Evolutionary conservation across 2,797 vertebrate species (phyloP).

Genomic region (Poeciliopsis paucimaculata): DNA sequence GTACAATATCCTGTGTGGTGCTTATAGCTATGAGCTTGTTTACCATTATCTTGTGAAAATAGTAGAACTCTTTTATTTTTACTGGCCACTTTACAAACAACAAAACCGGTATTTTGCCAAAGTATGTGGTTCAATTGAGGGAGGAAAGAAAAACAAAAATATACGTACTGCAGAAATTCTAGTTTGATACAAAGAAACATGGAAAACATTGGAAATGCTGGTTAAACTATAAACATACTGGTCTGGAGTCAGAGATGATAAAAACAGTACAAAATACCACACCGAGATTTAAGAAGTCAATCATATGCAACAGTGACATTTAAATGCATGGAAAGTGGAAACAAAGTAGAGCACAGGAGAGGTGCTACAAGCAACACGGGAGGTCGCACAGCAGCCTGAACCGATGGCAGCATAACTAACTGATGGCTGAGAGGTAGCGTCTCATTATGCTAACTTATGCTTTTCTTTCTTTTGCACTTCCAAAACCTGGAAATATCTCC

Average conservation of each 20-base stretch:
- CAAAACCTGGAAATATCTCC: not conserved
- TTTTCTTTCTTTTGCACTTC: not conserved
- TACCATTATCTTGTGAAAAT: not conserved
- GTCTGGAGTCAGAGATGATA: not conserved
- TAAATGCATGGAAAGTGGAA: not conserved
- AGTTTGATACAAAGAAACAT: not conserved
- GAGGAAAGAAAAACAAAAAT: not conserved
- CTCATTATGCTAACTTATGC: slow-evolving; percentile 17
- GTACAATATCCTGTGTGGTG: not conserved
- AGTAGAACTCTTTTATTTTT: not conserved
- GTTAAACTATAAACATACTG: not conserved
- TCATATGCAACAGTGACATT: slow-evolving; percentile 6
- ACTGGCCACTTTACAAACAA: not conserved
- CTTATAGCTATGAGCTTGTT: not conserved
- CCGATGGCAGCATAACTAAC: slow-evolving; percentile 3
- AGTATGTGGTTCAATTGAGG: not conserved
- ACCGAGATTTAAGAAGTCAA: not conserved
- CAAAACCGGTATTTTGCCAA: not conserved
- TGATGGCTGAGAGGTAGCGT: not conserved
- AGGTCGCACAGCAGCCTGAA: not conserved
- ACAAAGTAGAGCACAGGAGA: not conserved
- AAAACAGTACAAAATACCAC: not conserved
- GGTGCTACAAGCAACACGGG: not conserved
- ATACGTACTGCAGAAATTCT: not conserved
- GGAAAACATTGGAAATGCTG: not conserved